A percentile compares a stretch with the other conserved stretches of the same genome.
Conservation (phyloP, 2,797 vertebrate genomes). For the Tokudaia tokunoshimensis region DNA sequence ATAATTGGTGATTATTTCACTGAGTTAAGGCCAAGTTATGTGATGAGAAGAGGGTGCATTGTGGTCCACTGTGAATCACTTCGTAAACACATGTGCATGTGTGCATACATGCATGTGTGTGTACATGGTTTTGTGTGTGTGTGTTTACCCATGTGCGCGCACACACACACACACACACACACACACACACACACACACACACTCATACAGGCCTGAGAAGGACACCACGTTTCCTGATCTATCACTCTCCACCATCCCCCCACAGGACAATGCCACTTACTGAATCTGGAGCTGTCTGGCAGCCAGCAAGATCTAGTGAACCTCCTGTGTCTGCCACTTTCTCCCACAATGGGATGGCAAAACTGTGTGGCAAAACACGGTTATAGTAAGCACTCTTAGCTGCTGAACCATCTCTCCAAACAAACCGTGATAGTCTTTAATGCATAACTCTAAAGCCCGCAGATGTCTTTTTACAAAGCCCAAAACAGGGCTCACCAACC, state of each 20-base stretch:
- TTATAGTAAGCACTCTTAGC: too few relatives aligned
- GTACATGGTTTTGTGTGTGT: too few relatives aligned
- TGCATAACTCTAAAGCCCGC: too few relatives aligned
- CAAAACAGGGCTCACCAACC: too few relatives aligned
- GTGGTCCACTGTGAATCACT: rapidly evolving
- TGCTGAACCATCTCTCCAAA: too few relatives aligned
- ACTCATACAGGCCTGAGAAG: background rate
- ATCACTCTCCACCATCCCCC: background rate
- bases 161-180: background rate
- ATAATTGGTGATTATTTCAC: background rate
- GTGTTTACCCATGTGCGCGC: too few relatives aligned
- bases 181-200: background rate
- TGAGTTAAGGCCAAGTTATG: background rate
- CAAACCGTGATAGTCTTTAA: too few relatives aligned
- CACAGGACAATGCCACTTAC: background rate
- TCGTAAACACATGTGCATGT: too few relatives aligned
- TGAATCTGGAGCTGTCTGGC: background rate
- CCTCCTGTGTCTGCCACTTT: background rate
- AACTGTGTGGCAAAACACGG: background rate
- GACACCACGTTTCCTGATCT: background rate
- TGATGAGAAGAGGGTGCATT: background rate
- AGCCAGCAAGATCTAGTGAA: background rate
- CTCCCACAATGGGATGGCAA: background rate
- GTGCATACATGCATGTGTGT: background rate
- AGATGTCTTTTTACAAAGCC: too few relatives aligned